Conservation (phyloP, 2,888 invertebrate genomes). For the Troilus luridus region DNA sequence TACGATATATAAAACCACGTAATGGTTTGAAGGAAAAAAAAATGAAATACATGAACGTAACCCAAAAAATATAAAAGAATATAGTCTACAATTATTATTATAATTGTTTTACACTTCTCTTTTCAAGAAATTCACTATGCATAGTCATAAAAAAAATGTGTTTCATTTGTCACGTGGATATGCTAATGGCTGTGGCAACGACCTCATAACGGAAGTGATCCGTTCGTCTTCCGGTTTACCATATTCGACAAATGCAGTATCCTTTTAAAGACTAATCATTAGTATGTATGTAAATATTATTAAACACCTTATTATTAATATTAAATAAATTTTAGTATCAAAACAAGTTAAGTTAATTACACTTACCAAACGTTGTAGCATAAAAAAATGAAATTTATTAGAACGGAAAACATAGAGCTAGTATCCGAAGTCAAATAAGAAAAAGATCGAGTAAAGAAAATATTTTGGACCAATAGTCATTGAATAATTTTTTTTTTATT, state of each 20-base stretch:
- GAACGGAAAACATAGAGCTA: too few species aligned
- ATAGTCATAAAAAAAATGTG: not conserved
- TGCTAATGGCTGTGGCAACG: conserved; percentile 5
- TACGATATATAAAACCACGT: too few species aligned
- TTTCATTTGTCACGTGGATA: conserved; percentile 1
- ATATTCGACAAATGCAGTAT: not conserved
- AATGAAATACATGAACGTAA: not conserved
- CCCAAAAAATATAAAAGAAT: not conserved
- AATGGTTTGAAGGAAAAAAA: not conserved
- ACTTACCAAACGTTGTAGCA: too few species aligned
- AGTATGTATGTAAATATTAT: not conserved
- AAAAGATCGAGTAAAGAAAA: too few species aligned
- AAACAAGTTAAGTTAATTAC: too few species aligned
- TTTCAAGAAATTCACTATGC: not conserved
- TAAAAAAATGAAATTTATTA: too few species aligned
- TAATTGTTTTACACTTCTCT: not conserved
- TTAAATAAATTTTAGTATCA: not conserved
- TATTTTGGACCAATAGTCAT: too few species aligned
- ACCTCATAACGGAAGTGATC: conserved; percentile 6
- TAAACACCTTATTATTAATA: not conserved
- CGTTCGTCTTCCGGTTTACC: not conserved
- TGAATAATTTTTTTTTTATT: too few species aligned
- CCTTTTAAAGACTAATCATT: not conserved
- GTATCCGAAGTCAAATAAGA: too few species aligned
- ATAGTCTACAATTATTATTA: not conserved